phyloP scores from a whole-genome alignment of 2,113 vertebrate species.

The Microcebus griseorufus region DNA sequence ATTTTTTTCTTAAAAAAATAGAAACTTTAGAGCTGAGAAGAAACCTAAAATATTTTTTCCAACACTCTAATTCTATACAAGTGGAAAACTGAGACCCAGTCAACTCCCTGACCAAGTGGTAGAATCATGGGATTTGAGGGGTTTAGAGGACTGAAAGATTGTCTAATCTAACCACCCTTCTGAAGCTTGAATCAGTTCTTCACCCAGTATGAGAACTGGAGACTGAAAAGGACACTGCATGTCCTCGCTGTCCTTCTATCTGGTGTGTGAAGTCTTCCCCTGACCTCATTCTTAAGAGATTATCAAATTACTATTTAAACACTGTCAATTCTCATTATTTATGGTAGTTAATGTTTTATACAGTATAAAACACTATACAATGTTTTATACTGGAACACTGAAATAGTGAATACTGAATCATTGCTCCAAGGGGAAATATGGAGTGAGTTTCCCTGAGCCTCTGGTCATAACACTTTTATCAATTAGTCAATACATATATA shows the following conservation, averaged over 20 bases:
- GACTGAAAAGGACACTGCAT: background rate
- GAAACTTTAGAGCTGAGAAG: background rate
- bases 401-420: background rate
- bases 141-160: background rate
- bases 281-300: background rate
- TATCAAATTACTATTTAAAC: background rate
- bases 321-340: background rate
- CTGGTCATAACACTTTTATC: background rate
- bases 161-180: background rate
- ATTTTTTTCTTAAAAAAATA: background rate
- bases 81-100: background rate
- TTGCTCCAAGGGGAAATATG: background rate
- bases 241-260: slow-evolving; percentile 3
- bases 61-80: background rate
- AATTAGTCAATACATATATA: background rate
- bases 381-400: background rate
- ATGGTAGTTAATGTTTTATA: background rate
- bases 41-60: background rate
- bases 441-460: background rate
- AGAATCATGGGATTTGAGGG: background rate
- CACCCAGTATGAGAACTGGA: background rate
- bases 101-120: background rate
- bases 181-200: background rate
- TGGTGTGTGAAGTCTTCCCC: background rate
- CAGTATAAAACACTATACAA: too few relatives aligned